Conservation (phyloP, 2,797 vertebrate genomes). For the Betta splendens region DNA sequence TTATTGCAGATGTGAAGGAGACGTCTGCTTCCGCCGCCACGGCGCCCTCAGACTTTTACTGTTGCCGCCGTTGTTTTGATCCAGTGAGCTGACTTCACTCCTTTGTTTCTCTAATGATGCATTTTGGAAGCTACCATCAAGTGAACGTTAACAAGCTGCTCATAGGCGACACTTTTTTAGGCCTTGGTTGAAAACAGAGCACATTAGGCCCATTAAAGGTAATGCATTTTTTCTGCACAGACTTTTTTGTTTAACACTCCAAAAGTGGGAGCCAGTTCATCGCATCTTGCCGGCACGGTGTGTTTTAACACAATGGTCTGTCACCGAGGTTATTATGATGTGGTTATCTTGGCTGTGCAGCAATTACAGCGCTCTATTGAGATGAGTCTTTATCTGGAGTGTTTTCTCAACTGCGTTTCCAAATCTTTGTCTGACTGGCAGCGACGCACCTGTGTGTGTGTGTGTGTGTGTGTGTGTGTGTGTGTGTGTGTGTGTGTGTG, state of each 20-base stretch:
- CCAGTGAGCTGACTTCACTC: neutral
- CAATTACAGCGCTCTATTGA: conserved; percentile 23
- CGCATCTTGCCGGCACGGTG: conserved; percentile 14
- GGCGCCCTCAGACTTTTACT: too few species aligned
- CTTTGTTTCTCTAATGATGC: neutral
- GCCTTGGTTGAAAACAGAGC: neutral
- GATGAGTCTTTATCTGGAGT: conserved; percentile 20
- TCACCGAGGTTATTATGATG: conserved; percentile 9
- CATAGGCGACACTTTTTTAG: neutral
- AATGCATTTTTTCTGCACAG: too few species aligned
- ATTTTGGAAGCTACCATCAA: neutral
- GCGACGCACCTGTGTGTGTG: conserved; percentile 6
- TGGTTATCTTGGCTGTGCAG: conserved; percentile 10
- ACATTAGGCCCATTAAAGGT: too few species aligned
- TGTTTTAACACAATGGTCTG: neutral
- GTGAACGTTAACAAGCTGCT: neutral
- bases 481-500: neutral
- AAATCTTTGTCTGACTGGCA: conserved; percentile 16
- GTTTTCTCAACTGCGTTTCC: conserved; percentile 22
- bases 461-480: neutral
- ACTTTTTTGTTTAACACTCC: neutral
- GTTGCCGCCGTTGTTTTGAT: conserved; percentile 7
- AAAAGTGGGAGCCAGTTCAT: neutral
- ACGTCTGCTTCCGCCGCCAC: too few species aligned
- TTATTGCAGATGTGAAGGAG: conserved; percentile 43